Conservation (phyloP, 2,113 vertebrate genomes). For the Perca fluviatilis region DNA sequence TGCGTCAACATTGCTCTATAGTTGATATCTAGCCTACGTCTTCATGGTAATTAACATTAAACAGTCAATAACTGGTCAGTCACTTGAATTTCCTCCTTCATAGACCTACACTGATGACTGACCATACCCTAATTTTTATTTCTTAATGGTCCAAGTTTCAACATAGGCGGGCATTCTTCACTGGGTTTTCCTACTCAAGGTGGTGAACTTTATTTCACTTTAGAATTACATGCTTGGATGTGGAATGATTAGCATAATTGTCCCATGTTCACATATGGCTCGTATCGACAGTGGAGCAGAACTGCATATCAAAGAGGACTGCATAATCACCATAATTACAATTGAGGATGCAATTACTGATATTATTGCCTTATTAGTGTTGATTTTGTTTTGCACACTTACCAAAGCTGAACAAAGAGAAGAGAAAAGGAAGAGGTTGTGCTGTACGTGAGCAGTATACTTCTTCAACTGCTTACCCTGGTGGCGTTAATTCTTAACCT, state of each 20-base stretch:
- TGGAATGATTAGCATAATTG: conserved; percentile 82
- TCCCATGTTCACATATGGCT: conserved; percentile 80
- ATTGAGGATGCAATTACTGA: conserved; percentile 82
- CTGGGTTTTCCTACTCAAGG: conserved; percentile 57
- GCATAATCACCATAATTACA: conserved; percentile 81
- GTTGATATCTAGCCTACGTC: conserved; percentile 58
- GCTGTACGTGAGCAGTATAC: conserved; percentile 26
- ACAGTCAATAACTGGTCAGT: conserved; percentile 65
- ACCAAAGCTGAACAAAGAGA: conserved; percentile 45
- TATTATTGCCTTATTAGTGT: conserved; percentile 79
- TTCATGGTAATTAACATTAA: conserved; percentile 72
- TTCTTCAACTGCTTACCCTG: conserved; percentile 58
- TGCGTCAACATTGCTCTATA: conserved; percentile 54
- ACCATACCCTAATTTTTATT: conserved; percentile 57
- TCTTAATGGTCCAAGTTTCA: conserved; percentile 59
- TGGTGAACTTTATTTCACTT: conserved; percentile 81
- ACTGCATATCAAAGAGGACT: conserved; percentile 77
- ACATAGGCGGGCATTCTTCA: conserved; percentile 55
- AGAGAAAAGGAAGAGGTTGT: conserved; percentile 45
- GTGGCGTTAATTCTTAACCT: conserved; percentile 81
- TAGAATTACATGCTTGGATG: conserved; percentile 69
- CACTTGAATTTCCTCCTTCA: conserved; percentile 50
- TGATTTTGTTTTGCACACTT: conserved; percentile 73
- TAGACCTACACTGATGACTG: conserved; percentile 67
- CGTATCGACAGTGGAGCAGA: conserved; percentile 71